These are phyloP conservation scores for Apaloderma vittatum DNA, from an alignment of 2,113 vertebrate species.

Conservation along the genomic window DNA sequence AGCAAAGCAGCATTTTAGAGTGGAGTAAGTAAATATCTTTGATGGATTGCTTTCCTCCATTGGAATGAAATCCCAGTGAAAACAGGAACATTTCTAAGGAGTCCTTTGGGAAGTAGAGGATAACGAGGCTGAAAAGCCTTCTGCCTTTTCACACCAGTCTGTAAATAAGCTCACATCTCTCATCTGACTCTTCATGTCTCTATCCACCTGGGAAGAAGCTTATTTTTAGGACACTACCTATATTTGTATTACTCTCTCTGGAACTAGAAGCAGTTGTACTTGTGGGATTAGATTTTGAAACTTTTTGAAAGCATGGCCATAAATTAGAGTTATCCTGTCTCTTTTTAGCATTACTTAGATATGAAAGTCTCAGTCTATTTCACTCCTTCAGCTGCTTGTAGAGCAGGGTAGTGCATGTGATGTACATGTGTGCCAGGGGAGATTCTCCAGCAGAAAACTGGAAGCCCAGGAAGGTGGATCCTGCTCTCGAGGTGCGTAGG, in stretches of 20 bases:
- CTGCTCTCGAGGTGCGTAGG: rapidly evolving
- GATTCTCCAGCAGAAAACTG: not conserved
- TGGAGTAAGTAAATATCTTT: slow-evolving; percentile 5
- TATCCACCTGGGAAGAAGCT: not conserved
- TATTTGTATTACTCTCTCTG: not conserved
- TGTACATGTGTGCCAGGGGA: not conserved
- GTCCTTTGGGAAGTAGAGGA: not conserved
- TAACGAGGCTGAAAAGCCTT: not conserved
- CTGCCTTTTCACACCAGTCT: not conserved
- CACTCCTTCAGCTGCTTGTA: not conserved
- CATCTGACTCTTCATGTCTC: not conserved
- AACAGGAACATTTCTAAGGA: slow-evolving; percentile 10
- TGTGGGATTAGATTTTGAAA: not conserved
- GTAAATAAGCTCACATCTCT: slow-evolving; percentile 21
- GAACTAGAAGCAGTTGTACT: not conserved
- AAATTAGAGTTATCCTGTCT: not conserved
- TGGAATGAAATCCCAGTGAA: slow-evolving; percentile 40
- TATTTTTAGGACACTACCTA: slow-evolving; percentile 25
- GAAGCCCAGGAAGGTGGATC: not conserved
- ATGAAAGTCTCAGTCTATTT: not conserved
- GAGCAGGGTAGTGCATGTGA: too few relatives aligned
- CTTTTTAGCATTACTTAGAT: not conserved
- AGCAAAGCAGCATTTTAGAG: slow-evolving; percentile 19
- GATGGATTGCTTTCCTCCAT: slow-evolving; percentile 16
- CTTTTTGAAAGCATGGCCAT: not conserved